Base-by-base conservation (phyloP, 2,888 invertebrate genomes). In the Lasioglossum morio region DNA sequence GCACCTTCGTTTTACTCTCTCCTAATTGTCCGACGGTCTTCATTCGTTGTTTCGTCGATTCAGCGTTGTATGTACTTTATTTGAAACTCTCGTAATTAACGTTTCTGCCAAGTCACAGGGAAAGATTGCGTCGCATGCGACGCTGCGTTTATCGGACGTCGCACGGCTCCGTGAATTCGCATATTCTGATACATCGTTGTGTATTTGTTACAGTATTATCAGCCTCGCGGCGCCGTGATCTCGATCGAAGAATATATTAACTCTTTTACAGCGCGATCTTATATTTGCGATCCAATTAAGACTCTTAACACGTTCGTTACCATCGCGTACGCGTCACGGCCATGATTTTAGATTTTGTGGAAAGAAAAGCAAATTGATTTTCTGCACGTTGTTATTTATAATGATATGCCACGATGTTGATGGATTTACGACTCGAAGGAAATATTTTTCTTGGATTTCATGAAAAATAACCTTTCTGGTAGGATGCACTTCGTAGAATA, bases 1-100 rank as follows among this genome's bases (percentile, higher is more conserved):
- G 75, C 87, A 78, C 69, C 81, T 74, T 87, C 79, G 82, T 73
- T 75, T 82, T 77, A 72, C 80, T 66, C 57, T 75, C 74, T 53
- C 57, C 60, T 80, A 76, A 78, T 57, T 75, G 53, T 57, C 77
- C 63, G 63, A 75, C 80, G 75, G 81, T 81, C 70, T 78, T 74
- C 84, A 80, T 74, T 83, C 46, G 84, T 69, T 73, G 53, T 85
- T 85, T 73, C 77, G 53, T 72, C 63, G 74, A 80, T 72, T 63
- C 60, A 72, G 70, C 60, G 34, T 46, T 53, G 57, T 30, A 16
- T 30, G 46, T 16, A 7, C 16, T 34, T 60, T 48, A 74, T 82
- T 70, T 16, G 23, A 43, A 72, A 16, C 37, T 72, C 27, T 83
- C 48, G n/a, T 76, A 81, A 43, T 76, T 81, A 76, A 81, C 43